Conservation (phyloP, 2,888 invertebrate genomes). For the Heliconius hortense region DNA sequence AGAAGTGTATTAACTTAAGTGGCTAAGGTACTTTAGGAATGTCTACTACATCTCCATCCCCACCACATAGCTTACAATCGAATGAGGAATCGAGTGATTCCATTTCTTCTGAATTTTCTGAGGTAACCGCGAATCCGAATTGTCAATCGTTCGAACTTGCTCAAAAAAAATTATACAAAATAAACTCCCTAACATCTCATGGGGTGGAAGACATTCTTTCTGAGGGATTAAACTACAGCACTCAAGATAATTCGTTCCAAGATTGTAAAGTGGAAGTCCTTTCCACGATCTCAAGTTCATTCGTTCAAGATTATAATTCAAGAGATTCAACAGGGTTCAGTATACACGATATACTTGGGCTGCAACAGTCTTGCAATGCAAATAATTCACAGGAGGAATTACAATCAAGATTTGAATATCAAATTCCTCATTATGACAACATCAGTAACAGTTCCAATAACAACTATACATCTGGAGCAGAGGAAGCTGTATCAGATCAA, state of each 20-base stretch:
- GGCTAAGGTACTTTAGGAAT: slow-evolving; percentile 46
- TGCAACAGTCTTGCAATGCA: slow-evolving; percentile 66
- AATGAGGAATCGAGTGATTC: slow-evolving; percentile 64
- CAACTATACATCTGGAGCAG: slow-evolving; percentile 62
- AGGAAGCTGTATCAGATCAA: slow-evolving; percentile 60
- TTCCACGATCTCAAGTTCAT: slow-evolving; percentile 60
- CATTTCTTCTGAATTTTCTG: slow-evolving; percentile 58
- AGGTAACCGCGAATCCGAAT: slow-evolving; percentile 50
- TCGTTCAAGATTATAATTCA: slow-evolving; percentile 75
- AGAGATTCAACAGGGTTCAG: slow-evolving; percentile 77
- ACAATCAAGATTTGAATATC: slow-evolving; percentile 67
- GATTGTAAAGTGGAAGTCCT: slow-evolving; percentile 64
- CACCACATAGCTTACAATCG: slow-evolving; percentile 63
- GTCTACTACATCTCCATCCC: slow-evolving; percentile 63
- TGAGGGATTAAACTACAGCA: slow-evolving; percentile 58
- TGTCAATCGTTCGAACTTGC: slow-evolving; percentile 43
- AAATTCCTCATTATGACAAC: slow-evolving; percentile 67
- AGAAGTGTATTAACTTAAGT: slow-evolving; percentile 36
- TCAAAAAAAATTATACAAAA: slow-evolving; percentile 54
- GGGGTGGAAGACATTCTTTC: slow-evolving; percentile 72
- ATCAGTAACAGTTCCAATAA: slow-evolving; percentile 70
- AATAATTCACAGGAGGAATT: slow-evolving; percentile 55
- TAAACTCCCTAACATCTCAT: slow-evolving; percentile 61
- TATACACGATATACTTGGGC: slow-evolving; percentile 76
- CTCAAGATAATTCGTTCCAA: slow-evolving; percentile 56